Conservation (phyloP, 2,888 invertebrate species). For the Drosophila nr. fundita region DNA sequence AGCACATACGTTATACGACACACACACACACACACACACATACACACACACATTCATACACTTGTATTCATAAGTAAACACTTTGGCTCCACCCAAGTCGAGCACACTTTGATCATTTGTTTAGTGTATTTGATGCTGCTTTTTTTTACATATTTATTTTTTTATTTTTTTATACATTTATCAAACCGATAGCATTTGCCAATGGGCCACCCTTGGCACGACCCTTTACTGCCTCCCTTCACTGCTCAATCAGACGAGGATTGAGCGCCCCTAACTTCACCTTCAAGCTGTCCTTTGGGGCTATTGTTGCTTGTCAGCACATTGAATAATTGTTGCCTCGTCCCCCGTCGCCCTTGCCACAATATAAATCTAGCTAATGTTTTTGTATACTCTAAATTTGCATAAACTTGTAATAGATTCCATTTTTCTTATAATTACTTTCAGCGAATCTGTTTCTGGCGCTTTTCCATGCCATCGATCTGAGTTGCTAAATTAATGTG, state of each 20-base stretch:
- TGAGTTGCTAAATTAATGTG: background rate
- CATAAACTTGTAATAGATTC: conserved; percentile 41
- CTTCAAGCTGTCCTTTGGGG: conserved; percentile 26
- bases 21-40: conserved; percentile 11
- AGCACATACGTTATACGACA: conserved; percentile 51
- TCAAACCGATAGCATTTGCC: conserved; percentile 37
- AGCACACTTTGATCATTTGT: conserved; percentile 46
- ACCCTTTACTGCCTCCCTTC: background rate
- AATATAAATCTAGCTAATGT: conserved; percentile 48
- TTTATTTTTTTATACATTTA: conserved; percentile 20
- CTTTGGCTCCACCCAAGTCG: conserved; percentile 62
- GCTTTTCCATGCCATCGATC: background rate
- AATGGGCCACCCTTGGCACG: conserved; percentile 22
- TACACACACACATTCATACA: conserved; percentile 12
- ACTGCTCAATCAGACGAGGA: conserved; percentile 30
- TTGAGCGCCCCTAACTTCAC: conserved; percentile 19
- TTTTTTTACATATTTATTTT: conserved; percentile 2
- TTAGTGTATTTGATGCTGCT: conserved; percentile 46
- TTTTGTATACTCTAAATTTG: conserved; percentile 43
- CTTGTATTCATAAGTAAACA: conserved; percentile 5
- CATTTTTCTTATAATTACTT: conserved; percentile 26
- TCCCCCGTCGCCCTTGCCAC: background rate
- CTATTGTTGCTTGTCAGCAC: conserved; percentile 54
- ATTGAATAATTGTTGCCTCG: conserved; percentile 37
- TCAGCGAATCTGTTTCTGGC: background rate